Evolutionary conservation across 2,113 vertebrate genomes (phyloP), one percentile per base, ranked within the genome.

Genomic region (Centropus bengalensis): DNA sequence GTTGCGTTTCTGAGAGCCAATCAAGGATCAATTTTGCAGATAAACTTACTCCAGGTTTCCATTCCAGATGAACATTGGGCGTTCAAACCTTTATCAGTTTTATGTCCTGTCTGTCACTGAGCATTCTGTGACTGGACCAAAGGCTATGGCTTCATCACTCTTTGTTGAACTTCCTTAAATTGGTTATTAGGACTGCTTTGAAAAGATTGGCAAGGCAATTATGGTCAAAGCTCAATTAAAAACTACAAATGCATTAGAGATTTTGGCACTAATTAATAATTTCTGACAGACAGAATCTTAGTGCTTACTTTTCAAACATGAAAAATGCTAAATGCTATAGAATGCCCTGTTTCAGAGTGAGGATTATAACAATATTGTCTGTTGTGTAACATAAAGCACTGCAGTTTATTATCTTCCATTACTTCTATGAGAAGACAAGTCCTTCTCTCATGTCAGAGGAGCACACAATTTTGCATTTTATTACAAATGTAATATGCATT

Each of bases 141-240:
- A 67, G 45, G 27, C 75, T 77, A 42, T 63, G 80, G n/a, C 36
- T 62, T 62, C 71, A 28, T 56, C 36, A 66, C 21, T 42, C 28
- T 91, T 68, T 51, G 68, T 62, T 68, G n/a, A 83, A 91, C 67
- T 69, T 81, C 58, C 91, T 94, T 51, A 94, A 92, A 69, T 51
- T 89, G 66, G 95, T 96, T 89, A 49, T 94, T 93, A 95, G 74
- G 75, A 94, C 86, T 92, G 20, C 79, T 92, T 94, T 58, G 49
- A 89, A 94, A 96, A 92, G 28, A 59, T 93, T 96, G 52, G 28
- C 91, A 96, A 96, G 60, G 23, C 38, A 92, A 91, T 91, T 69
- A 91, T n/a, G 52, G 27, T 55, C 93, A 93, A 94, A 85, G n/a
- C 62, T 94, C 64, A 69, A 24, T 63, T 95, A 80, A 94, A 91